A percentile compares a stretch with the other conserved stretches of the same genome.
Evolutionary conservation across 2,113 vertebrate species (phyloP).

Genomic region (Psittacula cyanocephala): DNA sequence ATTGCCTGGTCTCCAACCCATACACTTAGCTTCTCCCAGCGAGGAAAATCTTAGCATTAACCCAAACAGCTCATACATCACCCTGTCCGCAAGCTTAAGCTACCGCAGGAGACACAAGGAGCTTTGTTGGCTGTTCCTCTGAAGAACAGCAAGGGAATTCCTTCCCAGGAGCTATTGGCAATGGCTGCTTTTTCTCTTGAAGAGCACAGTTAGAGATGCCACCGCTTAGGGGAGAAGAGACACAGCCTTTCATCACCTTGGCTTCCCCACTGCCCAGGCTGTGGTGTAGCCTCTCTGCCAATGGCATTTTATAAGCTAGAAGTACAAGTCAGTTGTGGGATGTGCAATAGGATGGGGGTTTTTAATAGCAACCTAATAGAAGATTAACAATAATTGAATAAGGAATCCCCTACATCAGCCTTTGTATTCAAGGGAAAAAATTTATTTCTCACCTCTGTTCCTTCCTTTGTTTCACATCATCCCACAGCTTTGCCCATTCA

Average conservation of each 20-base stretch:
- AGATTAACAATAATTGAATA: neutral
- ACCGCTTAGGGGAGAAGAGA: neutral
- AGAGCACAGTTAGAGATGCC: neutral
- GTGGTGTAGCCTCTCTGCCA: neutral
- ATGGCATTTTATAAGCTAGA: neutral
- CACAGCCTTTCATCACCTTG: neutral
- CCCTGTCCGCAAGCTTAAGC: neutral
- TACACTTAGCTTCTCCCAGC: fast-evolving
- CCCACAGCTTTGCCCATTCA: neutral
- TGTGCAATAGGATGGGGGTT: fast-evolving
- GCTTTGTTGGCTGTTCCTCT: neutral
- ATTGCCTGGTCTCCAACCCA: neutral
- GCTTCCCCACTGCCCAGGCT: neutral
- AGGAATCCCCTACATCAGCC: neutral
- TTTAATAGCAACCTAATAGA: neutral
- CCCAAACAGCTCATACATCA: neutral
- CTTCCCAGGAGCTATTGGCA: neutral
- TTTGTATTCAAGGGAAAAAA: neutral
- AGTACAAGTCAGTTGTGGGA: neutral
- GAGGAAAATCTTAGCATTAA: neutral
- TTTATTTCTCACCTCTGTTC: neutral
- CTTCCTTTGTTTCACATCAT: neutral
- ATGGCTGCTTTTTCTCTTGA: neutral
- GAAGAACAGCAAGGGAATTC: neutral
- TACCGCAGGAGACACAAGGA: neutral